phyloP scores from a whole-genome alignment of 2,888 invertebrate genomes.

The Drosophila diplacantha region DNA sequence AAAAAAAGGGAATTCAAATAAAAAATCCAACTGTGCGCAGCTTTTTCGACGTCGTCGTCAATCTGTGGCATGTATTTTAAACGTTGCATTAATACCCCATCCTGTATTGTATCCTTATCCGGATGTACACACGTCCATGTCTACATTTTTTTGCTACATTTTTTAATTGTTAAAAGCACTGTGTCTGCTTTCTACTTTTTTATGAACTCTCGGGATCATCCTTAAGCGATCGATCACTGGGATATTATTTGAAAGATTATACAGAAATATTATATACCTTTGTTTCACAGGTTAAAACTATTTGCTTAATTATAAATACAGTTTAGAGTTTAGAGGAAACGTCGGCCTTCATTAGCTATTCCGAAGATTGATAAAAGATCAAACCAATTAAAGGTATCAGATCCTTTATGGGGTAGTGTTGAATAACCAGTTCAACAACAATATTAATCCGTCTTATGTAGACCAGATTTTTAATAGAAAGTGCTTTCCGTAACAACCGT shows the following conservation, averaged over 20 bases:
- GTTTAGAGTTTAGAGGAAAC: too few relatives aligned
- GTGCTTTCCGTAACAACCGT: too few relatives aligned
- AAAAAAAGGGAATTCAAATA: background rate
- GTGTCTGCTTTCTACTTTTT: background rate
- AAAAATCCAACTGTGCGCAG: slow-evolving; percentile 8
- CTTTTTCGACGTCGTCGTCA: slow-evolving; percentile 59
- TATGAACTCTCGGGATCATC: too few relatives aligned
- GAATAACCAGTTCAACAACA: too few relatives aligned
- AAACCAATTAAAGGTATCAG: too few relatives aligned
- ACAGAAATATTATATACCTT: too few relatives aligned
- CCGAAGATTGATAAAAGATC: too few relatives aligned
- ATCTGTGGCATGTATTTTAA: slow-evolving; percentile 65
- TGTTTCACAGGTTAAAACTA: background rate
- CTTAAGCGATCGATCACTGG: background rate
- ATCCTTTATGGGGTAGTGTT: too few relatives aligned
- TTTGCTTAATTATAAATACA: too few relatives aligned
- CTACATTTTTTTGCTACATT: background rate
- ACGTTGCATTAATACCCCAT: slow-evolving; percentile 62
- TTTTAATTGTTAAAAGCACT: slow-evolving; percentile 6
- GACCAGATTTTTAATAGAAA: too few relatives aligned
- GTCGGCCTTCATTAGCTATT: too few relatives aligned
- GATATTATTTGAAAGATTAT: background rate
- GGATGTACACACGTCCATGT: slow-evolving; percentile 6
- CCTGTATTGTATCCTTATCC: slow-evolving; percentile 17
- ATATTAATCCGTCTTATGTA: too few relatives aligned